Conservation (phyloP, 2,797 vertebrate species). For the Botia kubotai region DNA sequence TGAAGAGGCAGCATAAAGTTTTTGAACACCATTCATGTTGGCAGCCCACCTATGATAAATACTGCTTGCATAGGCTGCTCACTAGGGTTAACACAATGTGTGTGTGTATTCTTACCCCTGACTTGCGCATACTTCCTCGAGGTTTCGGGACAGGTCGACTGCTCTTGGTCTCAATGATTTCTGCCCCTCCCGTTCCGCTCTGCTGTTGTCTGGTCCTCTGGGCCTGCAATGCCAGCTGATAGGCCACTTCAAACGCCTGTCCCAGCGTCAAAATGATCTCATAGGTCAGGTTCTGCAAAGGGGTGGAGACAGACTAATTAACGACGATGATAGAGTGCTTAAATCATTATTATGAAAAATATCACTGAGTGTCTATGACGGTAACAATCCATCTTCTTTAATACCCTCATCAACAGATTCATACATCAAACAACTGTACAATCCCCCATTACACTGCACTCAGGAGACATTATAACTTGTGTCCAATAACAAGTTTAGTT, state of each 20-base stretch:
- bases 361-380: not conserved
- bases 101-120: slow-evolving; percentile 79
- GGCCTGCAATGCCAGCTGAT: slow-evolving; percentile 97
- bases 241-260: slow-evolving; percentile 97
- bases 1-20: too few species aligned
- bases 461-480: slow-evolving; percentile 1
- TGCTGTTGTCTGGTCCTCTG: slow-evolving; percentile 86
- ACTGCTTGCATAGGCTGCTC: not conserved
- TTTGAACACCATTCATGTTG: not conserved
- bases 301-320: slow-evolving; percentile 33
- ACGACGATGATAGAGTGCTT: not conserved
- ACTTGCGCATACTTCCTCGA: slow-evolving; percentile 85
- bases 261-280: slow-evolving; percentile 98
- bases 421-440: not conserved
- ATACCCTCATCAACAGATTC: not conserved
- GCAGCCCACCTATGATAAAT: not conserved
- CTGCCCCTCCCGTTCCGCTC: slow-evolving; percentile 67
- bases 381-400: slow-evolving; percentile 15
- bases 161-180: slow-evolving; percentile 85
- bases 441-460: slow-evolving; percentile 12
- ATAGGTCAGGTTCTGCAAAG: slow-evolving; percentile 92
- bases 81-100: not conserved
- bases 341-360: not conserved
- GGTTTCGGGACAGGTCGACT: slow-evolving; percentile 93
- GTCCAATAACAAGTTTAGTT: slow-evolving; percentile 19